Evolutionary conservation across 2,113 vertebrate species (phyloP).

Genomic region (Oryzias curvinotus): DNA sequence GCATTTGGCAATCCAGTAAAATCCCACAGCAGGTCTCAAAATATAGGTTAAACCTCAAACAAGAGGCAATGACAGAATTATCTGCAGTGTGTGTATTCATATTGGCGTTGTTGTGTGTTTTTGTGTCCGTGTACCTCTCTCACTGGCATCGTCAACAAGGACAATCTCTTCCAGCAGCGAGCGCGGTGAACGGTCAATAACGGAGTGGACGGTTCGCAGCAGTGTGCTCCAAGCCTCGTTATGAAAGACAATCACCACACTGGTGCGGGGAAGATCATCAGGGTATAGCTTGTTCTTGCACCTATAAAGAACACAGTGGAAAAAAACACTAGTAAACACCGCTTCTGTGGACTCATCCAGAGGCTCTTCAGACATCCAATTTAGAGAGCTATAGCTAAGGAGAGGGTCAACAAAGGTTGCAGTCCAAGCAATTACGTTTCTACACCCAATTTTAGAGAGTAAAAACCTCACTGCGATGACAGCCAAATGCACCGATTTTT

Average conservation of each 20-base stretch:
- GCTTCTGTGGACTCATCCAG: too few relatives aligned
- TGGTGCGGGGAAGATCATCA: slow-evolving; percentile 93
- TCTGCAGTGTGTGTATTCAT: slow-evolving; percentile 16
- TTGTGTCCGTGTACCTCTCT: slow-evolving; percentile 83
- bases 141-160: slow-evolving; percentile 96
- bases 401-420: slow-evolving; percentile 6
- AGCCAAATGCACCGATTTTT: too few relatives aligned
- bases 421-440: not conserved
- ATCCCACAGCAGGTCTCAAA: slow-evolving; percentile 49
- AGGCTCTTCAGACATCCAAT: too few relatives aligned
- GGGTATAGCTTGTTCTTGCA: slow-evolving; percentile 97
- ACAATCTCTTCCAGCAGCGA: slow-evolving; percentile 94
- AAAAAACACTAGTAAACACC: slow-evolving; percentile 3
- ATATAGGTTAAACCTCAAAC: slow-evolving; percentile 58
- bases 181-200: slow-evolving; percentile 93
- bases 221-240: slow-evolving; percentile 98
- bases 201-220: slow-evolving; percentile 93
- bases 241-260: slow-evolving; percentile 97
- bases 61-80: slow-evolving; percentile 44
- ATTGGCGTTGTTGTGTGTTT: slow-evolving; percentile 4
- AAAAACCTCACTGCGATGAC: not conserved
- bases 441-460: too few relatives aligned
- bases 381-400: slow-evolving; percentile 29
- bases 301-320: slow-evolving; percentile 62
- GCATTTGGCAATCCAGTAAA: slow-evolving; percentile 16